Percentiles rank a stretch among this genome's conserved stretches.
Evolutionary conservation across 2,113 vertebrate genomes (phyloP).

Genomic region (Panurus biarmicus): DNA sequence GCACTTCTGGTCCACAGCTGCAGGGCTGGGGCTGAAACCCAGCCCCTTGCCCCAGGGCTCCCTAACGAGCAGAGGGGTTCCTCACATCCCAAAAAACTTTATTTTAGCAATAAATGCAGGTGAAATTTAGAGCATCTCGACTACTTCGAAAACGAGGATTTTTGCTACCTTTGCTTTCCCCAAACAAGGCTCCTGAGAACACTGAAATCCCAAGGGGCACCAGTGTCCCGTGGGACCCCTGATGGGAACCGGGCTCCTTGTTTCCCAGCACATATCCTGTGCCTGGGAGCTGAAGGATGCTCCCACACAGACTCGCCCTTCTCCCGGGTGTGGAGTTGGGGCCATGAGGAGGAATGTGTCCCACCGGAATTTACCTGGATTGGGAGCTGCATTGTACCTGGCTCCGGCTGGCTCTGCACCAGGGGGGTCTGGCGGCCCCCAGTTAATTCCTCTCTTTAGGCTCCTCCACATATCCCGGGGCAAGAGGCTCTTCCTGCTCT

Average conservation of each 20-base stretch:
- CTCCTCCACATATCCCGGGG: neutral
- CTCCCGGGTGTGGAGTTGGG: rapidly evolving
- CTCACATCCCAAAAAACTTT: rapidly evolving
- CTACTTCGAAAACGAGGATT: neutral
- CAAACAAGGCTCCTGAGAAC: neutral
- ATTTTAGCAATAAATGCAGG: neutral
- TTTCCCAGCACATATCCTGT: too few relatives aligned
- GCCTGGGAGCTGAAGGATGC: neutral
- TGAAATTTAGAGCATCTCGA: neutral
- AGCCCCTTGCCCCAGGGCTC: neutral
- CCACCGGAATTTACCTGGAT: neutral
- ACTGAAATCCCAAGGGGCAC: neutral
- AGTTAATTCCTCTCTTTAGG: neutral
- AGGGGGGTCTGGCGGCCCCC: neutral
- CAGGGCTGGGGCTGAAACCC: neutral
- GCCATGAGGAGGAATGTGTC: neutral
- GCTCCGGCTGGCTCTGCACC: neutral
- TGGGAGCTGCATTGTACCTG: conserved; percentile 29
- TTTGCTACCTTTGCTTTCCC: neutral
- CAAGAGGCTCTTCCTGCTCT: neutral
- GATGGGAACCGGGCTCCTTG: rapidly evolving
- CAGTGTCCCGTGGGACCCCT: rapidly evolving
- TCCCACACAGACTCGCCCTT: neutral
- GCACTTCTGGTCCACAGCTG: rapidly evolving
- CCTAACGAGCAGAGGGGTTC: rapidly evolving